These are phyloP conservation scores for Oikopleura vanhoeffeni DNA, from an alignment of 23 tunicate genomes.

Conservation along the genomic window DNA sequence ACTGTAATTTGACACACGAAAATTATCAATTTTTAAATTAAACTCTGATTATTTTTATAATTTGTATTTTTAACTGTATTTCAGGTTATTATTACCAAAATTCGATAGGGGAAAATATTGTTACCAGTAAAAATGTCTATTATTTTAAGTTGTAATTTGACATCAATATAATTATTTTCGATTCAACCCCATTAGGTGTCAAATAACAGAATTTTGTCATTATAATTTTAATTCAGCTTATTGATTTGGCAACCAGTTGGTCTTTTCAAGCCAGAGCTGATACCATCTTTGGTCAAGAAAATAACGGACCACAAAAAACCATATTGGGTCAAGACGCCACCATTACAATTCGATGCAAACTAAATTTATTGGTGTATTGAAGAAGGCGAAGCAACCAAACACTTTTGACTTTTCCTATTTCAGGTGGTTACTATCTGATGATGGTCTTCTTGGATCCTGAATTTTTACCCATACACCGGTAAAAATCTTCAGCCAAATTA, in stretches of 20 bases:
- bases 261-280: slow-evolving; percentile 27
- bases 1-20: no score
- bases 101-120: no score
- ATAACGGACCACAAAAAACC: not conserved
- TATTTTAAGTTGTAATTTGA: not conserved
- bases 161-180: not conserved
- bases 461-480: slow-evolving; percentile 54
- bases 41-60: no score
- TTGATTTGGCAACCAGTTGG: slow-evolving; percentile 58
- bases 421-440: slow-evolving; percentile 21
- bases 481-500: slow-evolving; percentile 28
- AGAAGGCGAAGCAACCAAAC: not conserved
- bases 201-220: no score
- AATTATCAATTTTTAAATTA: no score
- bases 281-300: slow-evolving; percentile 16
- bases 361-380: not conserved
- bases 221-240: slow-evolving; percentile 35
- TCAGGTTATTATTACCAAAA: no score
- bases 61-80: no score
- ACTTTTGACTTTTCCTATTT: slow-evolving; percentile 18
- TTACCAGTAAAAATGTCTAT: no score
- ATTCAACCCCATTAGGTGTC: not conserved
- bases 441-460: slow-evolving; percentile 29
- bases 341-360: slow-evolving; percentile 11
- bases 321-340: slow-evolving; percentile 1